Base-by-base conservation (phyloP, 2,113 vertebrate species). In the Polypterus senegalus region DNA sequence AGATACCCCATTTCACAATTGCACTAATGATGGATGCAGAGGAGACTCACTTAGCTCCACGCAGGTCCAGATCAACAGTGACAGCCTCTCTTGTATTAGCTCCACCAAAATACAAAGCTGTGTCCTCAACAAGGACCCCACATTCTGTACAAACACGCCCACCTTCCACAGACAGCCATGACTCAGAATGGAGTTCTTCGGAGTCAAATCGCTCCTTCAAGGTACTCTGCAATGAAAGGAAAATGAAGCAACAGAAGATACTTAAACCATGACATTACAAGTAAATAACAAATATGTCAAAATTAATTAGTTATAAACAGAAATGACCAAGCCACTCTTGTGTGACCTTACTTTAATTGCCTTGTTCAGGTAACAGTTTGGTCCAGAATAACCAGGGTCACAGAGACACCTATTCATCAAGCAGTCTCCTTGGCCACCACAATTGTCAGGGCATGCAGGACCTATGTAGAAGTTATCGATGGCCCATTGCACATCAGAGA, bases 391-490 rank as follows among this genome's bases (percentile, higher is more conserved):
- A 3, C 94, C 95, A 0, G 92, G 91, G 69, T 98, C 96, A 71
- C 95, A 99, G 67, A 96, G 88, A 69, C 95, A 98, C 63, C 87
- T 89, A 63, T 91, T 87, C 70, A 93, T 91, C 75, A 98, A 76
- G 71, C 96, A 99, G 72, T 98, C 96, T 49, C 96, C 96, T 52
- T 97, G 96, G 43, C 95, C 96, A 54, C 82, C 88, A 53, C 95
- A 99, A 75, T 94, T 90, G 76, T 85, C 76, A n/a, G 85, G 69
- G 69, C 96, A 99, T 0, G 88, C 88, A 52, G 94, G 96, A 9
- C 96, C 96, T 60, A 99, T 91, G 71, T 98, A 98, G 74, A 99
- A 93, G 74, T 97, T 97, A 75, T 96, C 93, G 2, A 99, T 89
- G 10, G 88, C 96, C 96, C 96, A 99, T 67, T 97, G 93, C 58